Evolutionary conservation across 1,140 invertebrate species (phyloP).

Genomic region (Pemphigus obesinymphae): DNA sequence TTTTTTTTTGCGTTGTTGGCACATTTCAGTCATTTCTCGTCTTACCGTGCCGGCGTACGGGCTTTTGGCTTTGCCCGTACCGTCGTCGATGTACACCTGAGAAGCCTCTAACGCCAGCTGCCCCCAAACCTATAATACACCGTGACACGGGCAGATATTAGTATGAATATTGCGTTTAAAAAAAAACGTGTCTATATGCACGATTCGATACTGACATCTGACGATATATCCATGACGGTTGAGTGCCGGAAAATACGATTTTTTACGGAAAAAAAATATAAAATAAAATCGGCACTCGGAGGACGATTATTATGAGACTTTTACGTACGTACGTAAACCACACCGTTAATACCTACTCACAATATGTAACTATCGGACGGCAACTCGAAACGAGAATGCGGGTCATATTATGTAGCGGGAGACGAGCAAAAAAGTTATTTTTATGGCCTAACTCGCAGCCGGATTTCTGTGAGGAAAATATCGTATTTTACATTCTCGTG

Average conservation of each 20-base stretch:
- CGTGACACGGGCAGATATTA: not conserved
- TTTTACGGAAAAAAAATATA: not conserved
- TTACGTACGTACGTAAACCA: no score
- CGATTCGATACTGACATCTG: constrained; percentile 15
- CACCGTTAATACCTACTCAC: no score
- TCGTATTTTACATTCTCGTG: not conserved
- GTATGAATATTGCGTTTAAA: not conserved
- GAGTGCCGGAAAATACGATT: not conserved
- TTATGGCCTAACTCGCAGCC: not conserved
- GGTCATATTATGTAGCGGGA: not conserved
- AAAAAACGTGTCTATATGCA: not conserved
- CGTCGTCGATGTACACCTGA: constrained; percentile 76
- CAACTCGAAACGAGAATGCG: not conserved
- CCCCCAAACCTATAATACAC: constrained; percentile 64
- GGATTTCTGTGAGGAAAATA: not conserved
- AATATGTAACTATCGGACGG: not conserved
- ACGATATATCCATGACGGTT: constrained; percentile 22
- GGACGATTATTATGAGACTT: not conserved
- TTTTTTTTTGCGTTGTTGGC: no score
- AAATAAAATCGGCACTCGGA: not conserved
- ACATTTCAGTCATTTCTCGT: constrained; percentile 40
- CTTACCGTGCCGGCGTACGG: constrained; percentile 77
- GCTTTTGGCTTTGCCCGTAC: constrained; percentile 61
- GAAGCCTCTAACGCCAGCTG: constrained; percentile 76
- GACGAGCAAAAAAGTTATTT: constrained; percentile 19